Conservation (phyloP, 2,113 vertebrate species). For the Notiomystis cincta region DNA sequence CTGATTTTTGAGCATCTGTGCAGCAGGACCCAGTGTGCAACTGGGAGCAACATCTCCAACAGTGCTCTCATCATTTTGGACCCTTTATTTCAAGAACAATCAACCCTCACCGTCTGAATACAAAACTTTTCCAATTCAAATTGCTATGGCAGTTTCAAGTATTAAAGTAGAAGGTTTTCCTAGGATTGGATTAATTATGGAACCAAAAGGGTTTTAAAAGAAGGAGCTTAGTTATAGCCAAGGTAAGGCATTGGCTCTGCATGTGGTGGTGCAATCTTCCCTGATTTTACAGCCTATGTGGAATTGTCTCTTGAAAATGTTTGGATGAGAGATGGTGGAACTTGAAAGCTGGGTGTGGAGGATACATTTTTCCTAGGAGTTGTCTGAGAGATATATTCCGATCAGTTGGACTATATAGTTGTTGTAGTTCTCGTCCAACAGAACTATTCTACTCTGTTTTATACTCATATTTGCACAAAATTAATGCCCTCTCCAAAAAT, state of each 20-base stretch:
- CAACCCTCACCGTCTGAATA: background rate
- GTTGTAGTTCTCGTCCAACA: background rate
- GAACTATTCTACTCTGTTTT: background rate
- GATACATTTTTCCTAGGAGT: background rate
- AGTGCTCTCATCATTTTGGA: accelerated
- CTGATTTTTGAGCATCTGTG: background rate
- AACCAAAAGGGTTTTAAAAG: background rate
- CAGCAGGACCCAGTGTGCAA: background rate
- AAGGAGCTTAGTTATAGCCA: background rate
- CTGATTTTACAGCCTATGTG: background rate
- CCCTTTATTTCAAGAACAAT: background rate
- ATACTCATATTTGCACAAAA: background rate
- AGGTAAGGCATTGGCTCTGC: background rate
- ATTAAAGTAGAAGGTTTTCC: background rate
- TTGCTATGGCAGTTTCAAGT: background rate
- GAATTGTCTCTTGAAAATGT: background rate
- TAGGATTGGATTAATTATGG: background rate
- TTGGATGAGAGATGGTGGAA: background rate
- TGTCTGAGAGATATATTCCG: background rate
- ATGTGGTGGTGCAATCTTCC: background rate
- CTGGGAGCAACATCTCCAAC: background rate
- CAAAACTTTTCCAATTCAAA: background rate
- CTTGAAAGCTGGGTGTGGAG: background rate
- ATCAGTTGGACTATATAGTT: background rate
- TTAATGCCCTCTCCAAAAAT: background rate